These are phyloP conservation scores for Agriopis marginaria DNA, from an alignment of 2,888 invertebrate genomes.

Conservation along the genomic window DNA sequence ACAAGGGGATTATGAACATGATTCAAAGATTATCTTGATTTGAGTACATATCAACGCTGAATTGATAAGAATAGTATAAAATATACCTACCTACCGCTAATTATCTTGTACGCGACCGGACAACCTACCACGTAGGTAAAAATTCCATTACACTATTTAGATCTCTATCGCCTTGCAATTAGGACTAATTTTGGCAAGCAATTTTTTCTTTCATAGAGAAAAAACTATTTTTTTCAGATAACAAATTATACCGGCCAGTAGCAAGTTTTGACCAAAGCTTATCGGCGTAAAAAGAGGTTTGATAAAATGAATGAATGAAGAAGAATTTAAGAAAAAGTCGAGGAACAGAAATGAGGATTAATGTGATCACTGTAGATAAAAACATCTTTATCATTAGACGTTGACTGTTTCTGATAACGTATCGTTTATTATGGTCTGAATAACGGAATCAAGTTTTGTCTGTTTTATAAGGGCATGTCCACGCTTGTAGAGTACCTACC, in stretches of 20 bases:
- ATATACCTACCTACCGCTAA: background rate
- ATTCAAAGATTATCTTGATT: constrained; percentile 26
- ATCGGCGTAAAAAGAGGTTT: constrained; percentile 43
- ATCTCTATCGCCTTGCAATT: background rate
- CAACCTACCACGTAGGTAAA: background rate
- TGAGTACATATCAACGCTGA: constrained; percentile 1
- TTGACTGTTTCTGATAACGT: constrained; percentile 47
- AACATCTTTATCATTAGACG: constrained; percentile 30
- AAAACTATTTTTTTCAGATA: background rate
- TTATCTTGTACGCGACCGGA: constrained; percentile 4
- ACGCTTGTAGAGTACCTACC: background rate
- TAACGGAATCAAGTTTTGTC: constrained; percentile 34
- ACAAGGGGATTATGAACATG: constrained; percentile 45
- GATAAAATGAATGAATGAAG: constrained; percentile 29
- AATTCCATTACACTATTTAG: background rate
- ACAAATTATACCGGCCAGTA: constrained; percentile 16
- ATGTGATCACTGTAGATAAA: constrained; percentile 47
- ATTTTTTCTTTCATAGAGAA: background rate
- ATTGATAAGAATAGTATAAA: background rate
- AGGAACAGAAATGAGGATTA: constrained; percentile 71
- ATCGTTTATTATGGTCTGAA: constrained; percentile 30
- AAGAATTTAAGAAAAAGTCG: constrained; percentile 50
- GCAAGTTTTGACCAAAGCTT: constrained; percentile 50
- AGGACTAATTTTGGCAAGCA: background rate
- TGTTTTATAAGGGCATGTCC: constrained; percentile 18